Percentiles rank a stretch among this genome's conserved stretches.
Conservation (phyloP, 2,797 vertebrate species). For the Myotis myotis region DNA sequence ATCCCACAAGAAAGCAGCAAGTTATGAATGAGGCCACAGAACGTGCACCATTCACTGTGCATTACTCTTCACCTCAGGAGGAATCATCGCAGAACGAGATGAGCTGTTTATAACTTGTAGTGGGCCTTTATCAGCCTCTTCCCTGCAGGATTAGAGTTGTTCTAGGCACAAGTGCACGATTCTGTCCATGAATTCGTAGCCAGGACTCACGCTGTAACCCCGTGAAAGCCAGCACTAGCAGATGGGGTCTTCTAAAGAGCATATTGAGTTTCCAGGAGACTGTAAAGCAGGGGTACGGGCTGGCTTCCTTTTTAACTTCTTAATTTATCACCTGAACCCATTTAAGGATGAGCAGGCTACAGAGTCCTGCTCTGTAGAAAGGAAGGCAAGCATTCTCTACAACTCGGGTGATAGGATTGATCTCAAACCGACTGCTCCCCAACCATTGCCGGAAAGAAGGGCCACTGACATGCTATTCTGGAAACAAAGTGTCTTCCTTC, state of each 20-base stretch:
- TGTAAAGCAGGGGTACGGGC: not conserved
- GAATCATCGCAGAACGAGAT: not conserved
- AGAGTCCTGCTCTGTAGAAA: not conserved
- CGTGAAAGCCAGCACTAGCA: not conserved
- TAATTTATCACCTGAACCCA: not conserved
- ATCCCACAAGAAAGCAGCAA: not conserved
- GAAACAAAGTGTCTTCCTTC: not conserved
- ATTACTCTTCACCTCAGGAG: not conserved
- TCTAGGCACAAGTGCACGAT: not conserved
- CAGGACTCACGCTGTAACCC: not conserved
- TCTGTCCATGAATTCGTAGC: not conserved
- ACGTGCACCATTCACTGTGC: rapidly evolving
- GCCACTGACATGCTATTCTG: not conserved
- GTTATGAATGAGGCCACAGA: not conserved
- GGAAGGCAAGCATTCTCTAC: not conserved
- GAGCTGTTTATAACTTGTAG: not conserved
- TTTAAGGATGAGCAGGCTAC: not conserved
- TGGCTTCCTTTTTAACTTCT: not conserved
- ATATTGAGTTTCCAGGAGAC: not conserved
- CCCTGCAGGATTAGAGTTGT: not conserved
- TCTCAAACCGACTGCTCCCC: not conserved
- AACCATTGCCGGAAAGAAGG: not conserved
- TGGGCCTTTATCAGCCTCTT: not conserved
- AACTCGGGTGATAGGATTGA: not conserved
- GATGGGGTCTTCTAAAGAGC: not conserved